Base-by-base conservation (phyloP, 2,797 vertebrate species). In the Megalops cyprinoides region DNA sequence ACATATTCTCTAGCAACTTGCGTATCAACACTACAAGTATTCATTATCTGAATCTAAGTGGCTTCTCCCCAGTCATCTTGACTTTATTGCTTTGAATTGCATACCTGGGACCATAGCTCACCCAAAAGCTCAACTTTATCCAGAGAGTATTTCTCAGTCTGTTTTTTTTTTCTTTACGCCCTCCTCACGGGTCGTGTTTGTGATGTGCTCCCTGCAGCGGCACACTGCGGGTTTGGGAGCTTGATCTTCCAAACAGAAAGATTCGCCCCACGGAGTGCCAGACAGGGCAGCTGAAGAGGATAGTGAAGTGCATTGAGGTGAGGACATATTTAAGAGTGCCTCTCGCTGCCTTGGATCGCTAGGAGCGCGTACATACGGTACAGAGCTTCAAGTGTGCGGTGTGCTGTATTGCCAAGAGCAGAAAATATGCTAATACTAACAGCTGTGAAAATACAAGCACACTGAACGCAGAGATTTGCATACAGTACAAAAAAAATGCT, bases 181-280 rank as follows among this genome's bases (percentile, higher is more conserved):
- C 44, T 20, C 51, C 37, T 67, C 2, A 18, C 65, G 65, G 39
- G 15, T 69, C 18, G n/a, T 14, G 8, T 10, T 31, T 15, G 18
- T 18, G 42, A 18, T 37, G 4, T 39, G 84, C 85, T 81, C 14
- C 77, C 77, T 74, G 5, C 46, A 98, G 97, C 5, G 93, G 90
- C 73, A 96, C 95, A 12, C 80, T 97, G 82, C 93, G 94, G 55
- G 92, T 96, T 0, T 98, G 97, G 97, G 95, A 97, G 84, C 85
- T 98, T 76, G 96, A 97, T 87, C 83, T 96, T 12, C 77, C 79
- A 5, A 96, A 95, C 20, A 93, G 94, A 88, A 98, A 96, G 90
- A 95, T 97, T 81, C 86, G 87, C 56, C 92, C 96, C 0, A 94
- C 87, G 0, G 95, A 97, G 23, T 97, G 97, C 87, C 93, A 93